Evolutionary conservation across 30 jellyfish, hydroid and myxozoan genomes (phyloP), one percentile per base, ranked within the genome.

Genomic region (Turritopsis rubra): DNA sequence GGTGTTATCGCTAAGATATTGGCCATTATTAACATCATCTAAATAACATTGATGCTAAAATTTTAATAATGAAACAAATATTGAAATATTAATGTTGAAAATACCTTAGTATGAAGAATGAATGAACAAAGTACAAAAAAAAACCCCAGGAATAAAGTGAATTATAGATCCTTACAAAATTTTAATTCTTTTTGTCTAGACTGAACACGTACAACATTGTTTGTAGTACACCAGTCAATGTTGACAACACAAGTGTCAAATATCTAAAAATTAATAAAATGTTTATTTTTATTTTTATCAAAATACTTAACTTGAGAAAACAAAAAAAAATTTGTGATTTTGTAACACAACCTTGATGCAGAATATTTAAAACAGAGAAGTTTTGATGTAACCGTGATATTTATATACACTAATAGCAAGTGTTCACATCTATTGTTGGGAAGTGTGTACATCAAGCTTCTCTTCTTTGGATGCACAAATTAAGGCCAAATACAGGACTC

Each of bases 161-260:
- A 21, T 18, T 60, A 60, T 60, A 18, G 19, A 23, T 23, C 19
- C 73, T 21, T 18, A 18, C 21, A 21, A 21, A 60, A 60, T 60
- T 18, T 60, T 60, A 60, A 23, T 22, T 68, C 28, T 68, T 68
- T 68, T 68, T 8, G 19, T 22, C 19, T 68, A 17, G 85, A 29
- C 18, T 77, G 85, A n/a, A 21, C 85, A 16, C 85, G 70, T 1
- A 77, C 52, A 21, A 77, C 21, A 52, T 24, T 77, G 73, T 77
- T 77, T 29, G 74, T 1, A n/a, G 28, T 29, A 66, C 85, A 21
- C 85, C 85, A 77, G 53, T 77, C 85, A 29, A 77, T 77, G 20
- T 60, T 19, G 19, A 30, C 66, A 29, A 77, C 53, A 29, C 71
- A 30, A 52, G 52, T 1, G 28, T 28, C 29, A 77, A 30, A 77